Conservation (phyloP, 2,888 invertebrate species). For the Scaptomyza parva region DNA sequence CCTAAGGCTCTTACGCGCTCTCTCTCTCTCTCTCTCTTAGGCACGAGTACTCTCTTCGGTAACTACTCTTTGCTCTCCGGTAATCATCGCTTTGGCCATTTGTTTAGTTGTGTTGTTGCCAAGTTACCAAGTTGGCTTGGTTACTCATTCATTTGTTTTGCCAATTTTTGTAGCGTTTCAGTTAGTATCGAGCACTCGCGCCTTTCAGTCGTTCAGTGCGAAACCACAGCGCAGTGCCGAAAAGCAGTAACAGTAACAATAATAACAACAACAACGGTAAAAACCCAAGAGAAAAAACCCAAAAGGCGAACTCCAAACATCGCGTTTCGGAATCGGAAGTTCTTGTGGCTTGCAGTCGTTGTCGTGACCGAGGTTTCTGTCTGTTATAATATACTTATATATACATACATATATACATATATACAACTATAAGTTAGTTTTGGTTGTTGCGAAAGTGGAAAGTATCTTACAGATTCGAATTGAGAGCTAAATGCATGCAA, state of each 20-base stretch:
- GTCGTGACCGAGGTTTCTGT: conserved; percentile 73
- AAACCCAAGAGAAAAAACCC: conserved; percentile 20
- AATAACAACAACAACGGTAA: conserved; percentile 16
- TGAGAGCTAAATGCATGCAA: conserved; percentile 52
- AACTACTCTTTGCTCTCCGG: conserved; percentile 13
- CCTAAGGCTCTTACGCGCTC: conserved; percentile 11
- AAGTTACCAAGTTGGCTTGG: conserved; percentile 76
- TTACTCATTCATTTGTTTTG: conserved; percentile 80
- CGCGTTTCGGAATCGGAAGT: conserved; percentile 66
- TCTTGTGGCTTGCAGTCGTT: conserved; percentile 55
- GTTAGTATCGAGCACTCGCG: conserved; percentile 76
- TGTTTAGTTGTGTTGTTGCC: conserved; percentile 64
- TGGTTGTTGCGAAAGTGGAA: conserved; percentile 72
- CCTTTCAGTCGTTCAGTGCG: conserved; percentile 61
- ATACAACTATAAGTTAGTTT: conserved; percentile 29
- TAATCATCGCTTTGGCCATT: conserved; percentile 13
- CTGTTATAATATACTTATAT: conserved; percentile 32
- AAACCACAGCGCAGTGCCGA: conserved; percentile 30
- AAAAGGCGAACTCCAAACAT: conserved; percentile 48
- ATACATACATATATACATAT: conserved; percentile 27
- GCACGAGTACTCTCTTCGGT: conserved; percentile 8
- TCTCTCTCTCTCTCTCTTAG: conserved; percentile 33
- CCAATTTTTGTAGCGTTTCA: conserved; percentile 77
- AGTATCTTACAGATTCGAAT: conserved; percentile 60
- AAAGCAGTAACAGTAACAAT: conserved; percentile 44